Base-by-base conservation (phyloP, 2,797 vertebrate species). In the Aplochiton taeniatus region DNA sequence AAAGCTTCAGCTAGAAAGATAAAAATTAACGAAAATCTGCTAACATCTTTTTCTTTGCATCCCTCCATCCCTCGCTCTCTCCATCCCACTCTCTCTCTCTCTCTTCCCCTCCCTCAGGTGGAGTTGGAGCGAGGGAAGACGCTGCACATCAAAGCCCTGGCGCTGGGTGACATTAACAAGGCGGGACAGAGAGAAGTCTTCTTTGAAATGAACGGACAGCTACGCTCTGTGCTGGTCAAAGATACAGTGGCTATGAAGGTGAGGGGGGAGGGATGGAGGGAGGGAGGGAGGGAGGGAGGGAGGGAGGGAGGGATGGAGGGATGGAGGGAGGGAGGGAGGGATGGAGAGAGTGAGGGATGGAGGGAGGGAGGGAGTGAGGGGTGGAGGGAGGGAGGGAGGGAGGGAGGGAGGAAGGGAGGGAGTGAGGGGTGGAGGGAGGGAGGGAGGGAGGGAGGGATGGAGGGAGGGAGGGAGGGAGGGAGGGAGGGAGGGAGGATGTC, bases 201-300 rank as follows among this genome's bases (percentile, higher is more conserved):
- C 90, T 98, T 98, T 4, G 96, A 98, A 81, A 93, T 98, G 70
- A 98, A 97, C 0, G 96, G 96, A 44, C 96, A 98, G 75, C 92
- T 98, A 64, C 88, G 96, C 42, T 96, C 96, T 2, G 94, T 98
- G 74, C 91, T 98, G 61, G 95, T 98, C 63, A 94, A 93, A 80
- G 96, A 98, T 82, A 95, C 94, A 0, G 88, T 94, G 17, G 96
- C 96, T 72, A 93, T 97, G 92, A 98, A 97, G 95, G 96, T 98
- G 84, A 7, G 56, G n/a, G 6, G 31, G 31, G 31, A 31, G 31
- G 31, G 31, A 31, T 2, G 31, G 31, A 31, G 31, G 31, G 31
- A 31, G 31, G 31, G 31, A 31, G 3, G 6, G 18, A 67, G 0
- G 12, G n/a, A 44, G 14, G 43, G 51, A 9, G 12, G 65, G 4